phyloP scores from a whole-genome alignment of 1,140 invertebrate genomes.

The Diachasma alloeum region DNA sequence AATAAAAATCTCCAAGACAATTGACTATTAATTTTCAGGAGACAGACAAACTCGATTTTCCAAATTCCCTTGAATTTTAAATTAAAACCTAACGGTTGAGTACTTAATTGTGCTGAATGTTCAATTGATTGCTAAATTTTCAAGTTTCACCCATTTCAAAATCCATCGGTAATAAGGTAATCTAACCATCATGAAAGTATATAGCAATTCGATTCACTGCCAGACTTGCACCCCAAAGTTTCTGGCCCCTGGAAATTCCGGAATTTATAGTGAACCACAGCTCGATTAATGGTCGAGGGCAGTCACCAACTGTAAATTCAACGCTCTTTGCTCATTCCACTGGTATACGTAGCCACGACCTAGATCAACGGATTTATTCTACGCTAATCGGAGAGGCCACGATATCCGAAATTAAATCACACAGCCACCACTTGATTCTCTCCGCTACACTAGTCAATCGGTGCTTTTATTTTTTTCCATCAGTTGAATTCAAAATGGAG shows the following conservation, averaged over 20 bases:
- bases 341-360: conserved; percentile 3
- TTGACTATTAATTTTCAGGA: too few relatives aligned
- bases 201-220: background rate
- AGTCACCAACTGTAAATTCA: conserved; percentile 17
- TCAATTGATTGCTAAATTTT: too few relatives aligned
- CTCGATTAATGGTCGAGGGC: conserved; percentile 19
- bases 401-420: background rate
- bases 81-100: too few relatives aligned
- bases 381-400: background rate
- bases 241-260: background rate
- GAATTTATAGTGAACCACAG: conserved; percentile 18
- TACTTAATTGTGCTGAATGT: too few relatives aligned
- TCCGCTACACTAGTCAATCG: background rate
- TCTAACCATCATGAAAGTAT: background rate
- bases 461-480: conserved; percentile 12
- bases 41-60: too few relatives aligned
- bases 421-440: background rate
- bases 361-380: conserved; percentile 6
- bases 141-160: background rate
- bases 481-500: background rate
- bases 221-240: conserved; percentile 7
- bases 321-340: background rate
- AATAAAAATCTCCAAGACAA: too few relatives aligned
- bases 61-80: too few relatives aligned
- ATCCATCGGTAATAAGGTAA: background rate